A percentile compares a stretch with the other conserved stretches of the same genome.
Evolutionary conservation across 2,888 invertebrate genomes (phyloP).

Genomic region (Xiphydria camelus): DNA sequence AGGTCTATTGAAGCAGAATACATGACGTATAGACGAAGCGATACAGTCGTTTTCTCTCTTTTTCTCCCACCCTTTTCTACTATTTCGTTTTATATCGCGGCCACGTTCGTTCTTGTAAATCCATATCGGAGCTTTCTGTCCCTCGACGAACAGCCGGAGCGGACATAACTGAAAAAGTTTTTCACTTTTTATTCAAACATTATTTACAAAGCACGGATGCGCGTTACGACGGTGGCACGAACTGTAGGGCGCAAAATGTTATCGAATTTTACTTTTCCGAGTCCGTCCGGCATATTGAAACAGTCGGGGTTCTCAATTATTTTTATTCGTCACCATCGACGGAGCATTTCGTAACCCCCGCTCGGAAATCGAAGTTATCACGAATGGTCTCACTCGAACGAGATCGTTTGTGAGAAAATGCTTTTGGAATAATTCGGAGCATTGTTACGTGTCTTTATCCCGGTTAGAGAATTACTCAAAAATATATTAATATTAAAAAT

Average conservation of each 20-base stretch:
- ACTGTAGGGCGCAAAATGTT: slow-evolving; percentile 16
- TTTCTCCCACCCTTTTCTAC: slow-evolving; percentile 1
- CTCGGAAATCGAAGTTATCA: too few species aligned
- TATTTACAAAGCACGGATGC: slow-evolving; percentile 29
- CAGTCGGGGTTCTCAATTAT: not conserved
- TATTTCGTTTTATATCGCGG: not conserved
- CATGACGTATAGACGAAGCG: too few species aligned
- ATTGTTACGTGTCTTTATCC: too few species aligned
- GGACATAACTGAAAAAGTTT: slow-evolving; percentile 28
- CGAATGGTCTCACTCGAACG: too few species aligned
- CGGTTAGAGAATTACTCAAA: too few species aligned
- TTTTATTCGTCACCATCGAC: too few species aligned
- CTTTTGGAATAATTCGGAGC: not conserved
- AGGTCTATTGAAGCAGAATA: too few species aligned
- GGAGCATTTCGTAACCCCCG: too few species aligned
- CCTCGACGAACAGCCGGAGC: not conserved
- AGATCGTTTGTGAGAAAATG: too few species aligned
- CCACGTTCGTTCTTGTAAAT: slow-evolving; percentile 1
- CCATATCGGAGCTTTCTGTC: not conserved
- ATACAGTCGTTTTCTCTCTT: too few species aligned
- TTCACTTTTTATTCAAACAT: slow-evolving; percentile 33
- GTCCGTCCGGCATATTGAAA: not conserved
- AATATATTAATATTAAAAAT: too few species aligned
- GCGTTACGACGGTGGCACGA: slow-evolving; percentile 2
- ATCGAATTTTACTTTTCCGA: slow-evolving; percentile 18